These are phyloP conservation scores for Cyclina sinensis DNA, from an alignment of 1,140 invertebrate genomes.

Conservation along the genomic window DNA sequence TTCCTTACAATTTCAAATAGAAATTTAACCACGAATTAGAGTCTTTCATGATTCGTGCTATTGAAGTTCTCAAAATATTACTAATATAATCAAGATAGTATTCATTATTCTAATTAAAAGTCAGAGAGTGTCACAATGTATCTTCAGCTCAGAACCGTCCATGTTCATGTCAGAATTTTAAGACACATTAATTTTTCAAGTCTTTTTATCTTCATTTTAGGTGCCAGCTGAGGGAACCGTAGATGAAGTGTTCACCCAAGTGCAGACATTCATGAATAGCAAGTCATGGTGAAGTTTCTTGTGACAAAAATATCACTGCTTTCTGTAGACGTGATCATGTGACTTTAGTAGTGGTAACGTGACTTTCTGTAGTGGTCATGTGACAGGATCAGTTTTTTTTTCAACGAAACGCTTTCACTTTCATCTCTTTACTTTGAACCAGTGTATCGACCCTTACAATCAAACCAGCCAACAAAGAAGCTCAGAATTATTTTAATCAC, in stretches of 20 bases:
- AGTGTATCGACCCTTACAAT: not conserved
- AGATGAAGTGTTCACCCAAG: conserved; percentile 93
- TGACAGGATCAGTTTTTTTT: conserved; percentile 12
- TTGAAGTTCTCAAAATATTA: no score
- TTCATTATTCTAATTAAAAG: no score
- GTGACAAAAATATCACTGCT: not conserved
- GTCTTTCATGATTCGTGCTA: no score
- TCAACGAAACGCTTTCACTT: not conserved
- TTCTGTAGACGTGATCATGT: not conserved
- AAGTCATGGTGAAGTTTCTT: conserved; percentile 74
- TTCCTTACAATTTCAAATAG: no score
- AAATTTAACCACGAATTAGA: no score
- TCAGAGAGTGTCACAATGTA: no score
- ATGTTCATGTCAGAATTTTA: no score
- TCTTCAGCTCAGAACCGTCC: no score
- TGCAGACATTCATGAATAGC: conserved; percentile 89
- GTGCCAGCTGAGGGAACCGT: conserved; percentile 92
- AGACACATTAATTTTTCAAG: no score
- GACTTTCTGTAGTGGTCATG: conserved; percentile 7
- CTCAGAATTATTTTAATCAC: not conserved
- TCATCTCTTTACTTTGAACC: not conserved
- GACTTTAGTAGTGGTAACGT: conserved; percentile 5
- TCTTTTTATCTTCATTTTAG: no score
- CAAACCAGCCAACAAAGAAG: not conserved
- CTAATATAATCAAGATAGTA: no score